phyloP scores from a whole-genome alignment of 2,113 vertebrate genomes.

The Albula goreensis region DNA sequence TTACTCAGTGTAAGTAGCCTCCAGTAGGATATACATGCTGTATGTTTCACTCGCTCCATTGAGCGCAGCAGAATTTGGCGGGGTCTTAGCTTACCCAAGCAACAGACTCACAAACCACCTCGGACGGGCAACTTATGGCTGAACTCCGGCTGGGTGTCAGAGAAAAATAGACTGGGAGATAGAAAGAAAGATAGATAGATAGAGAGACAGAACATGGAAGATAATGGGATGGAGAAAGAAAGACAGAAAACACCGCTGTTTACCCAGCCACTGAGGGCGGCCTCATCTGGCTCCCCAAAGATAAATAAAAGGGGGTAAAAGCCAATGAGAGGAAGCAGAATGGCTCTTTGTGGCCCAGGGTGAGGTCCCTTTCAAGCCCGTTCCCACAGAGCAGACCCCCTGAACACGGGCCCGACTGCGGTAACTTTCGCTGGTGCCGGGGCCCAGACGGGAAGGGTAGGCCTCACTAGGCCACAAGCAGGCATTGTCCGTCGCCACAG shows the following conservation, averaged over 20 bases:
- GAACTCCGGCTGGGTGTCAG: background rate
- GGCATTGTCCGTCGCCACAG: conserved; percentile 81
- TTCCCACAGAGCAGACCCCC: conserved; percentile 72
- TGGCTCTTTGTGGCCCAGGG: conserved; percentile 72
- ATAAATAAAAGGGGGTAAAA: conserved; percentile 73
- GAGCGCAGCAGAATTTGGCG: too few species aligned
- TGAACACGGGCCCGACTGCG: conserved; percentile 70
- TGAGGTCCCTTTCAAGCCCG: conserved; percentile 73
- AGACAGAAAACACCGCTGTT: conserved; percentile 40
- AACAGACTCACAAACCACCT: too few species aligned
- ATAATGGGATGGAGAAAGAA: conserved; percentile 31
- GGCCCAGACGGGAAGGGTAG: conserved; percentile 73
- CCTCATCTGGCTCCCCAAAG: conserved; percentile 64
- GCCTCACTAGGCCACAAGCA: conserved; percentile 76
- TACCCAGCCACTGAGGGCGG: conserved; percentile 45
- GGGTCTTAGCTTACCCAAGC: too few species aligned
- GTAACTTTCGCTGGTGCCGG: conserved; percentile 81
- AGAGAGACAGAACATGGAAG: conserved; percentile 33
- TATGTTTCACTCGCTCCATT: too few species aligned
- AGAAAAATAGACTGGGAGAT: conserved; percentile 29
- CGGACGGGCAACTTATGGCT: background rate
- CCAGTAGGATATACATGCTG: too few species aligned
- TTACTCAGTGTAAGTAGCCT: too few species aligned
- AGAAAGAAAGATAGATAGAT: conserved; percentile 37
- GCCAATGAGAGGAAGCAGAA: conserved; percentile 68